These are phyloP conservation scores for Remorina albescens DNA, from an alignment of 2,797 vertebrate genomes.

Conservation along the genomic window DNA sequence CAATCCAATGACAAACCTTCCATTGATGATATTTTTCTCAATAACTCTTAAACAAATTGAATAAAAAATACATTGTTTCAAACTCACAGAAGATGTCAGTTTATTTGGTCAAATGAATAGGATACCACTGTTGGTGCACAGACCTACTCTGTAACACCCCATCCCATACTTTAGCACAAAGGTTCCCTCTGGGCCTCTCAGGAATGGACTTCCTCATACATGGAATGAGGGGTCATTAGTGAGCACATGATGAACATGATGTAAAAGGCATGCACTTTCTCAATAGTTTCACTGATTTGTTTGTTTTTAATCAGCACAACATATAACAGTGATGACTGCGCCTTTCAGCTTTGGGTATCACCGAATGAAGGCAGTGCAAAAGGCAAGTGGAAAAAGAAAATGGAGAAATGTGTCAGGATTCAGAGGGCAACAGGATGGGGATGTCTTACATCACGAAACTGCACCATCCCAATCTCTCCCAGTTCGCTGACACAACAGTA, in stretches of 20 bases:
- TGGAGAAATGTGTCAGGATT: neutral
- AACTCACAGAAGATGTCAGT: neutral
- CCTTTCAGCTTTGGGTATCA: neutral
- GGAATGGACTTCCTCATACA: conserved; percentile 54
- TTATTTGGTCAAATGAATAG: neutral
- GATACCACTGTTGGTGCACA: conserved; percentile 5
- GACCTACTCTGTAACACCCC: conserved; percentile 26
- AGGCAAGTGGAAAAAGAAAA: neutral
- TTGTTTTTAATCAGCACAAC: neutral
- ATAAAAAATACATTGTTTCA: too few species aligned
- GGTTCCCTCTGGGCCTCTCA: conserved; percentile 45
- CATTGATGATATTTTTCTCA: neutral
- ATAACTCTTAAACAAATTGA: too few species aligned
- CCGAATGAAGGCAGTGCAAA: too few species aligned
- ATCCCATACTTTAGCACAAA: conserved; percentile 49
- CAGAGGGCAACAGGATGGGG: neutral
- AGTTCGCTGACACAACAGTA: conserved; percentile 98
- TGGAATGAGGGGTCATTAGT: conserved; percentile 68
- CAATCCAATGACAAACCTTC: neutral
- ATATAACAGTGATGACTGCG: neutral
- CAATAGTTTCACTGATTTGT: conserved; percentile 30
- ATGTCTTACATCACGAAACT: conserved; percentile 95
- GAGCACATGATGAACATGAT: conserved; percentile 75
- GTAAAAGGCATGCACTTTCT: conserved; percentile 55
- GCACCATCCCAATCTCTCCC: conserved; percentile 97